Percentiles rank a stretch among this genome's conserved stretches.
These are phyloP conservation scores for Netelia virgata DNA, from an alignment of 2,888 invertebrate genomes.

Conservation along the genomic window DNA sequence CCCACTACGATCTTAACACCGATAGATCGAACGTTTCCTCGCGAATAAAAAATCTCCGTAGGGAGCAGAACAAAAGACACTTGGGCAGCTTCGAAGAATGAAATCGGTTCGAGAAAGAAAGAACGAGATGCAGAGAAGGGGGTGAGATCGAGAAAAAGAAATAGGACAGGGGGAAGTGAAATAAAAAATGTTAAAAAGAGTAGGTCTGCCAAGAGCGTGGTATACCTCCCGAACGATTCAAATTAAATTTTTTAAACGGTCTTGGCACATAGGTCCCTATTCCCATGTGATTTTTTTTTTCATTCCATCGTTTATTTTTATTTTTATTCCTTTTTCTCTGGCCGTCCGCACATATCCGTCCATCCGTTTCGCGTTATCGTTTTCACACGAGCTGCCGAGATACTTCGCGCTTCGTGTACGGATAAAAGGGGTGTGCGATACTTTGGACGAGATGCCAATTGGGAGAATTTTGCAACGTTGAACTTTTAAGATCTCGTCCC, in stretches of 20 bases:
- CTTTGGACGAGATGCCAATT: conserved; percentile 63
- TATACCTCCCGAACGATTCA: conserved; percentile 66
- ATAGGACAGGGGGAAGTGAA: background rate
- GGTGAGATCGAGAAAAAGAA: conserved; percentile 28
- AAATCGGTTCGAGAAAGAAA: conserved; percentile 7
- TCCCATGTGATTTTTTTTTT: conserved; percentile 19
- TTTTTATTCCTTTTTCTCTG: background rate
- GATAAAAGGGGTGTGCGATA: conserved; percentile 30
- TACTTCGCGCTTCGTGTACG: conserved; percentile 47
- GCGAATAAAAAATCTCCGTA: conserved; percentile 28
- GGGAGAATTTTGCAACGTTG: conserved; percentile 28
- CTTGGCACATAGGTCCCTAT: conserved; percentile 67
- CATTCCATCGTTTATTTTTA: conserved; percentile 35
- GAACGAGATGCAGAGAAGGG: background rate
- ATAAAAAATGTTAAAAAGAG: conserved; percentile 21
- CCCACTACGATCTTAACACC: conserved; percentile 54
- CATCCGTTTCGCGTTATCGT: conserved; percentile 63
- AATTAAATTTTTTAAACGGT: conserved; percentile 75
- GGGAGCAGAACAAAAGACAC: conserved; percentile 4
- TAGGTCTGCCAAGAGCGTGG: conserved; percentile 70
- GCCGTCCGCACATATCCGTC: conserved; percentile 34
- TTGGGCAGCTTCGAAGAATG: background rate
- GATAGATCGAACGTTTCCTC: conserved; percentile 47
- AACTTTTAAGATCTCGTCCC: conserved; percentile 35
- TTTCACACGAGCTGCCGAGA: conserved; percentile 16